Conservation (phyloP, 2,113 vertebrate species). For the Cervus canadensis region DNA sequence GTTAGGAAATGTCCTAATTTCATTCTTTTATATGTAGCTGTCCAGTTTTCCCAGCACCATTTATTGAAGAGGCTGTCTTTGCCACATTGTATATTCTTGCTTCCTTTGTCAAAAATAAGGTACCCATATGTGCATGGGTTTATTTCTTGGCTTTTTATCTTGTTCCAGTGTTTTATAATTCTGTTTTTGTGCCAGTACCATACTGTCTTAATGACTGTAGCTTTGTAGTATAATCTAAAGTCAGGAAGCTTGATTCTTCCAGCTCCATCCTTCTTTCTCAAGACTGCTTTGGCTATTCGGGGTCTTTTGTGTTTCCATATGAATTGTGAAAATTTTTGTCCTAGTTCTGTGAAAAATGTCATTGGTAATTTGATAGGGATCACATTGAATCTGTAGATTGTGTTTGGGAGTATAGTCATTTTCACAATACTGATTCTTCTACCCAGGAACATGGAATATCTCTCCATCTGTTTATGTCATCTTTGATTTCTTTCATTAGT, state of each 20-base stretch:
- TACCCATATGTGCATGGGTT: neutral
- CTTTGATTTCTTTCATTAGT: neutral
- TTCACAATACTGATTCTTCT: neutral
- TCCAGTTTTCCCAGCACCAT: neutral
- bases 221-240: neutral
- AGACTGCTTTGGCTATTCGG: neutral
- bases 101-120: neutral
- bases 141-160: neutral
- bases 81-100: neutral
- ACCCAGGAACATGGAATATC: neutral
- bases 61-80: neutral
- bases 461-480: neutral
- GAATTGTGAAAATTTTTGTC: neutral
- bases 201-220: neutral
- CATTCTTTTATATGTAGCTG: neutral
- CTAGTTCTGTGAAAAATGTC: neutral
- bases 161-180: neutral
- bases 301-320: neutral
- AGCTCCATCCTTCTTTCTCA: neutral
- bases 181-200: neutral
- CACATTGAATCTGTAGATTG: neutral
- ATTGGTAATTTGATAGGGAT: neutral
- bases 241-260: neutral
- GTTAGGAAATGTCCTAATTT: neutral
- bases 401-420: neutral